Evolutionary conservation across 2,888 invertebrate genomes (phyloP), one percentile per base, ranked within the genome.

Genomic region (Maniola hyperantus): DNA sequence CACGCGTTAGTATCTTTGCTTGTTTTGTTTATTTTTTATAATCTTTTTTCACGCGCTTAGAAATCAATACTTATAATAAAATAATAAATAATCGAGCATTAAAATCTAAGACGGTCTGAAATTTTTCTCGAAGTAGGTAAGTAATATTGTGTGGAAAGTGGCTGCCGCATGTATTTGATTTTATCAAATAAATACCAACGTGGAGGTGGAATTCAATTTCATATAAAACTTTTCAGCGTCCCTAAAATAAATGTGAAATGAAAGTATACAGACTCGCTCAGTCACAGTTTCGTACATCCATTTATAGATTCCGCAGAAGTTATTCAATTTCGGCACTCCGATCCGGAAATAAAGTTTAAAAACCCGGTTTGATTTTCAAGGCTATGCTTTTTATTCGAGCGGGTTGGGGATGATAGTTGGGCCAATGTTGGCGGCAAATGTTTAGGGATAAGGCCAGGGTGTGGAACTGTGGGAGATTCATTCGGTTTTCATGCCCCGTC

Each of bases 401-500:
- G 44, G 60, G 10, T 11, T 13, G 60, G 55, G 48, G 51, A 18
- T 61, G 15, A 34, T 18, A 42, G 68, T 61, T 57, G 64, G 72
- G 55, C 70, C 64, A 70, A 65, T 57, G 57, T 73, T 71, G 72
- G 76, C 42, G 65, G 55, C 26, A 53, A 58, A 64, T 57, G 57
- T 48, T 71, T 70, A 70, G 50, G 50, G 67, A 62, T 42, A 46
- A 51, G 57, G 39, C 20, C 7, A 11, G 18, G 54, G 20, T 6
- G 39, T 36, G 5, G 51, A 46, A 55, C 42, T 64, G 20, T 6
- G 39, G 48, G 5, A 58, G 48, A 55, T 44, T 64, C 83, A 87
- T 72, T 85, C 79, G 67, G 75, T 71, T 76, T 76, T 74, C 65
- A 71, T 65, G 78, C 73, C 74, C 77, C 79, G 79, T 75, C 81